A percentile compares a stretch with the other conserved stretches of the same genome.
Evolutionary conservation across 1,140 invertebrate species (phyloP).

Genomic region (Tenebrio molitor): DNA sequence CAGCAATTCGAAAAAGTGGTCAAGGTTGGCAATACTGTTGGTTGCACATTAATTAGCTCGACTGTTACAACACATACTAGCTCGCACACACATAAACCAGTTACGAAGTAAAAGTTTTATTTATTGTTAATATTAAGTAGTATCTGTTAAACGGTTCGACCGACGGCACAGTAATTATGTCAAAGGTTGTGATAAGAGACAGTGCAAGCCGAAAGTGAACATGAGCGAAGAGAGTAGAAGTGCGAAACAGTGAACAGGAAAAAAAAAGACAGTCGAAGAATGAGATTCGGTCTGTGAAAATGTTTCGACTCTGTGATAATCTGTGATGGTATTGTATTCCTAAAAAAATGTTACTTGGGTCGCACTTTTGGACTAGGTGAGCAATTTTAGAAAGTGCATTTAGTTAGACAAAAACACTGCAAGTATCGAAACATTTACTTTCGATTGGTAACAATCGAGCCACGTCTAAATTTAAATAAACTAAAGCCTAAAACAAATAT

Average conservation of each 20-base stretch:
- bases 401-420: background rate
- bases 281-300: too few relatives aligned
- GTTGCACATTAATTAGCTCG: conserved; percentile 31
- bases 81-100: conserved; percentile 24
- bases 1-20: conserved; percentile 24
- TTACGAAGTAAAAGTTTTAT: conserved; percentile 35
- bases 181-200: conserved; percentile 22
- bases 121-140: conserved; percentile 27
- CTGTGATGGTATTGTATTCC: conserved; percentile 6
- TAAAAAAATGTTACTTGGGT: background rate
- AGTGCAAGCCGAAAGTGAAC: background rate
- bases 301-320: conserved; percentile 5
- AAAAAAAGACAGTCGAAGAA: background rate
- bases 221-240: background rate
- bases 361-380: background rate
- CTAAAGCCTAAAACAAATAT: too few relatives aligned
- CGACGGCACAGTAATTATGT: conserved; percentile 1
- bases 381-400: background rate
- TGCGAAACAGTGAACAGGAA: background rate
- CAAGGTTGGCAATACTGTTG: conserved; percentile 34
- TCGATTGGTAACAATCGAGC: too few relatives aligned
- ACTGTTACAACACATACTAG: conserved; percentile 27
- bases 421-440: conserved; percentile 4
- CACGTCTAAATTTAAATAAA: too few relatives aligned
- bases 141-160: conserved; percentile 15